A percentile compares a stretch with the other conserved stretches of the same genome.
phyloP scores from a whole-genome alignment of 2,113 vertebrate species.

The Orientallactaga bullata region DNA sequence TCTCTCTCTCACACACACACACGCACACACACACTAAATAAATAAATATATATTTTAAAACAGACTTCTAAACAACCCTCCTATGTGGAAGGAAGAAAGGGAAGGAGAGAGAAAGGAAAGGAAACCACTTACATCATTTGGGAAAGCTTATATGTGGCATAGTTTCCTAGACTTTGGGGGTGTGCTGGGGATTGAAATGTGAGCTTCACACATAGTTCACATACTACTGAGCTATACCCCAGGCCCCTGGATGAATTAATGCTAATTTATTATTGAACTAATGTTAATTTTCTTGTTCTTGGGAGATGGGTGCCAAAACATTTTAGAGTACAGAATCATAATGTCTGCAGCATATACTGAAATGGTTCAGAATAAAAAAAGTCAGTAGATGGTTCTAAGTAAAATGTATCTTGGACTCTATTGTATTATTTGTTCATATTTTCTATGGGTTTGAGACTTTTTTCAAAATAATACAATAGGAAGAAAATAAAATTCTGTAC shows the following conservation, averaged over 20 bases:
- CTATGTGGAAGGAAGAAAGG: neutral
- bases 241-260: neutral
- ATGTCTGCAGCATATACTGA: neutral
- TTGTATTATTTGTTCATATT: neutral
- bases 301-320: neutral
- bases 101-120: neutral
- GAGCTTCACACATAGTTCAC: neutral
- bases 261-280: neutral
- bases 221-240: neutral
- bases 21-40: too few relatives aligned
- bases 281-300: conserved; percentile 28
- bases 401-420: neutral
- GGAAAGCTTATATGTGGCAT: neutral
- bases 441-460: neutral
- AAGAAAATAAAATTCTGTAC: neutral
- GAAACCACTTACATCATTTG: neutral
- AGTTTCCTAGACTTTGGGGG: neutral
- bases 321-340: neutral
- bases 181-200: neutral
- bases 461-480: conserved; percentile 18
- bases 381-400: neutral
- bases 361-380: neutral
- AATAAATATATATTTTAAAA: too few relatives aligned
- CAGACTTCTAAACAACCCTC: neutral
- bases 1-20: too few relatives aligned